Conservation (phyloP, 2,113 vertebrate species). For the Tenrec ecaudatus region DNA sequence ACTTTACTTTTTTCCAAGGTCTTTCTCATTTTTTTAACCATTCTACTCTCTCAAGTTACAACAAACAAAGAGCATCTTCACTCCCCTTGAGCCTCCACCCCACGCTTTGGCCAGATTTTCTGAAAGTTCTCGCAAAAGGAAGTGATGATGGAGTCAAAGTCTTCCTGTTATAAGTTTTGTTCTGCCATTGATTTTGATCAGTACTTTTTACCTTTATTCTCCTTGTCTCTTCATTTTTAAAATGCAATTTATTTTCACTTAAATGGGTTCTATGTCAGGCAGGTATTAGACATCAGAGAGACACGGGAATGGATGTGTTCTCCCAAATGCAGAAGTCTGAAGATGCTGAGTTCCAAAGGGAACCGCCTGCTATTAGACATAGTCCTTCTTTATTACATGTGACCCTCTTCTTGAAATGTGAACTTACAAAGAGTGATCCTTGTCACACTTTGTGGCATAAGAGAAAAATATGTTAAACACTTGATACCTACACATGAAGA, state of each 20-base stretch:
- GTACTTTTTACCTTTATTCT: no score
- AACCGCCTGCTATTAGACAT: not conserved
- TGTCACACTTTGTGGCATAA: not conserved
- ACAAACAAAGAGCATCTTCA: not conserved
- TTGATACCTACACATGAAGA: not conserved
- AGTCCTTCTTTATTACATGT: not conserved
- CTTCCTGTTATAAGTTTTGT: constrained; percentile 6
- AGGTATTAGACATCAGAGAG: not conserved
- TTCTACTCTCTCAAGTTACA: not conserved
- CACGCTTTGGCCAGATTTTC: not conserved
- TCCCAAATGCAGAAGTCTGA: not conserved
- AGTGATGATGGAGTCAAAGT: not conserved
- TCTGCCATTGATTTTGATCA: constrained; percentile 19
- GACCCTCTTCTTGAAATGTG: not conserved
- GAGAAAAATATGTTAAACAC: not conserved
- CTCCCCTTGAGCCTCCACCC: not conserved
- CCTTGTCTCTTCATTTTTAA: not conserved
- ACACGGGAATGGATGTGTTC: not conserved
- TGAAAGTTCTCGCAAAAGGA: not conserved
- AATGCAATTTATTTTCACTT: not conserved
- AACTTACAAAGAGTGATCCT: no score
- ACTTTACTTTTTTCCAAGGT: not conserved
- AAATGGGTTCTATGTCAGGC: not conserved
- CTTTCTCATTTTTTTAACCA: not conserved
- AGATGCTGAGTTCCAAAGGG: not conserved